Evolutionary conservation across 1,140 invertebrate species (phyloP).

Genomic region (Caenorhabditis inopinata): DNA sequence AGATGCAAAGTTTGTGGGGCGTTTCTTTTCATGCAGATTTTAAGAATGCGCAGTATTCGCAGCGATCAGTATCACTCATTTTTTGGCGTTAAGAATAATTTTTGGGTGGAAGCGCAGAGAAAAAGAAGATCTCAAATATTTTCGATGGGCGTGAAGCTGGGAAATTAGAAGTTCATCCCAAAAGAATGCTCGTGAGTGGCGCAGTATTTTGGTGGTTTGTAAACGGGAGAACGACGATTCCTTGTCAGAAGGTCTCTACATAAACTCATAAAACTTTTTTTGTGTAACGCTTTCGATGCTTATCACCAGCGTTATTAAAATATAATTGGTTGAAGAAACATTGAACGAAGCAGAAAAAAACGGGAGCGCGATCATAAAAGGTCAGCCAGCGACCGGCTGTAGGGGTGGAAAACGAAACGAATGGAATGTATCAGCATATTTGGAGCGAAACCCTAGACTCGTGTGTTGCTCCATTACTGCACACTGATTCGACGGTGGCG

Average conservation of each 20-base stretch:
- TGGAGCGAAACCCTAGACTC: background rate
- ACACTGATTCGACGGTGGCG: conserved; percentile 19
- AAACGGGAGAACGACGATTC: too few relatives aligned
- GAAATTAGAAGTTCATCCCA: too few relatives aligned
- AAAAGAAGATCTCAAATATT: too few relatives aligned
- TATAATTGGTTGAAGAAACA: background rate
- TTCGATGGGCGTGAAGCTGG: too few relatives aligned
- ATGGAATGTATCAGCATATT: conserved; percentile 28
- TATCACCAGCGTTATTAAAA: conserved; percentile 12
- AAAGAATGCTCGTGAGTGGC: too few relatives aligned
- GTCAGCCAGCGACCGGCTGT: background rate
- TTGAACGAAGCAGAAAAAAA: conserved; percentile 3
- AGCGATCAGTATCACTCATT: too few relatives aligned
- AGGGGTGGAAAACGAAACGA: background rate
- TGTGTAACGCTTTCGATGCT: background rate
- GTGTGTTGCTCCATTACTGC: conserved; percentile 9
- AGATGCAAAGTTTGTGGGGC: too few relatives aligned
- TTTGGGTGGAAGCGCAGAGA: too few relatives aligned
- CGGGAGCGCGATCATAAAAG: conserved; percentile 26
- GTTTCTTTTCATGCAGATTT: too few relatives aligned
- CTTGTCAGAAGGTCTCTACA: background rate
- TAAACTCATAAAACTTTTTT: conserved; percentile 24
- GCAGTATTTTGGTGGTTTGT: too few relatives aligned
- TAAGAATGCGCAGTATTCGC: too few relatives aligned
- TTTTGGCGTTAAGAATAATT: too few relatives aligned